Conservation (phyloP, 92 coral and sea anemone genomes). For the Epizoanthus illoricatus region DNA sequence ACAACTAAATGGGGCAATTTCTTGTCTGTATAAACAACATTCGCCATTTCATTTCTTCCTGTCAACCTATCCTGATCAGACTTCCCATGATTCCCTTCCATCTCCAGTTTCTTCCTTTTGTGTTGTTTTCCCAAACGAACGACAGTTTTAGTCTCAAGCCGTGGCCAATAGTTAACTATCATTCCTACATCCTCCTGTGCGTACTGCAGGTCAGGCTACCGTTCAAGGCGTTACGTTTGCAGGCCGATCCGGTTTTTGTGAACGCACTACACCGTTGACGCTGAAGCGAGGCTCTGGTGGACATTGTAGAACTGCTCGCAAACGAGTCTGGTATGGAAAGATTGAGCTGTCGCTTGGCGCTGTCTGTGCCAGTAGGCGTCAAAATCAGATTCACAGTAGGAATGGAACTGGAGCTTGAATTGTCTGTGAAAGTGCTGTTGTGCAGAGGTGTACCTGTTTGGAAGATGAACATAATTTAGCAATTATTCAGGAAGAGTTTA, state of each 20-base stretch:
- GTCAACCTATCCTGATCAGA: too few relatives aligned
- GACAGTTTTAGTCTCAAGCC: too few relatives aligned
- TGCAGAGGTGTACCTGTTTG: constrained; percentile 19
- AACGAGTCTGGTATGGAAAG: constrained; percentile 65
- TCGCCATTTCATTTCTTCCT: too few relatives aligned
- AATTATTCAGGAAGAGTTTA: too few relatives aligned
- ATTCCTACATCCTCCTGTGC: constrained; percentile 33
- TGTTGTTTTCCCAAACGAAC: too few relatives aligned
- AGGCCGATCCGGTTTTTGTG: constrained; percentile 80
- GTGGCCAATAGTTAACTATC: too few relatives aligned
- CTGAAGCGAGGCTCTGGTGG: constrained; percentile 44
- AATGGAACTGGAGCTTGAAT: neutral
- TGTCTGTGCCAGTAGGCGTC: neutral
- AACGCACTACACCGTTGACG: constrained; percentile 82
- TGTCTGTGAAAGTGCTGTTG: constrained; percentile 20
- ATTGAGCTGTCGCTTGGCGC: constrained; percentile 33
- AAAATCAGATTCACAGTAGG: neutral
- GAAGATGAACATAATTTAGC: neutral
- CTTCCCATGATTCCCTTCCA: too few relatives aligned
- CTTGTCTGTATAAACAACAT: too few relatives aligned
- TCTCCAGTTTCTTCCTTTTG: too few relatives aligned
- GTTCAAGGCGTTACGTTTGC: constrained; percentile 68
- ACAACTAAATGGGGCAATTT: too few relatives aligned
- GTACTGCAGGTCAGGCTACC: constrained; percentile 69
- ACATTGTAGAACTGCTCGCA: constrained; percentile 54